Conservation (phyloP, 2,888 invertebrate genomes). For the Amphipyra tragopoginis region DNA sequence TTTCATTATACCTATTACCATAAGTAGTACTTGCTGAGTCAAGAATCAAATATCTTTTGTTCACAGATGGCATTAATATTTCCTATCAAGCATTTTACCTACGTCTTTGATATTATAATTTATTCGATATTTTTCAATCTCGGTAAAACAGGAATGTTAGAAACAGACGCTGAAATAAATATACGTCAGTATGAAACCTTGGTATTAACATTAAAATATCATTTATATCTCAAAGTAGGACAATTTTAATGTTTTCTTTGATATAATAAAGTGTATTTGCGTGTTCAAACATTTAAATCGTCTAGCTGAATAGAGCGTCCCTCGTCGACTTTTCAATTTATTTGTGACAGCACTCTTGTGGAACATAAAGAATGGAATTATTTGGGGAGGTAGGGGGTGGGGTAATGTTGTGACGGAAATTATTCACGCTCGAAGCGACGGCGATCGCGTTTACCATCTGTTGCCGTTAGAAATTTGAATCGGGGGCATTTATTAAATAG, state of each 20-base stretch:
- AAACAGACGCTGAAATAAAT: slow-evolving; percentile 15
- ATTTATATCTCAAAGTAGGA: slow-evolving; percentile 13
- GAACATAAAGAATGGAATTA: slow-evolving; percentile 70
- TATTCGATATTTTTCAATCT: slow-evolving; percentile 42
- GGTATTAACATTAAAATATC: slow-evolving; percentile 10
- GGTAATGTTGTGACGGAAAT: slow-evolving; percentile 76
- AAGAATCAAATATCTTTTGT: slow-evolving; percentile 39
- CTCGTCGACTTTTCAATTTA: slow-evolving; percentile 70
- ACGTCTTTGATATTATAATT: slow-evolving; percentile 30
- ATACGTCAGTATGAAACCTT: slow-evolving; percentile 21
- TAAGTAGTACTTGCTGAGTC: slow-evolving; percentile 20
- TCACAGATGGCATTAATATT: slow-evolving; percentile 31
- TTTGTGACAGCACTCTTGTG: slow-evolving; percentile 67
- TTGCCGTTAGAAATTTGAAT: slow-evolving; percentile 76
- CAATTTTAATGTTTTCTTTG: slow-evolving; percentile 41
- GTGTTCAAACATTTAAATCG: slow-evolving; percentile 60
- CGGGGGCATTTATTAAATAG: slow-evolving; percentile 78
- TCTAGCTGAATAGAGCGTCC: slow-evolving; percentile 42
- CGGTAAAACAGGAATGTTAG: slow-evolving; percentile 15
- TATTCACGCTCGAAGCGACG: slow-evolving; percentile 71
- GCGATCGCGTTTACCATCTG: slow-evolving; percentile 77
- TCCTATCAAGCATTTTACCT: slow-evolving; percentile 21
- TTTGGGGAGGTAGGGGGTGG: slow-evolving; percentile 58
- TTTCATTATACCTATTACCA: slow-evolving; percentile 11
- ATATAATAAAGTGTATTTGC: slow-evolving; percentile 64